phyloP scores from a whole-genome alignment of 92 coral and sea anemone genomes.

The Virgularia gustaviana region DNA sequence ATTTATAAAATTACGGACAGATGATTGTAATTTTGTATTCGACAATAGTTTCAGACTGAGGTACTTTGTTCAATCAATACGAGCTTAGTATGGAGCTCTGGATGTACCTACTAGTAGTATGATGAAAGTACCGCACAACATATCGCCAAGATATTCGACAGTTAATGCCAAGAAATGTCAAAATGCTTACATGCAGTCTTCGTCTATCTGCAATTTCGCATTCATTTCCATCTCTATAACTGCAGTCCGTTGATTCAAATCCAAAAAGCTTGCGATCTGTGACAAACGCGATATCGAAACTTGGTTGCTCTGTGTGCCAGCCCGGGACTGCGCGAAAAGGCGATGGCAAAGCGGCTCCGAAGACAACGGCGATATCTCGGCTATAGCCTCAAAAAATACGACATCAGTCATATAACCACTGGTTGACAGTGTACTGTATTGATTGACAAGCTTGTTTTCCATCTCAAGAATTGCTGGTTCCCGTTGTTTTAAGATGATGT shows the following conservation, averaged over 20 bases:
- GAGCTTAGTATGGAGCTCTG: no score
- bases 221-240: conserved; percentile 53
- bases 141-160: no score
- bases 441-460: conserved; percentile 79
- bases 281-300: conserved; percentile 82
- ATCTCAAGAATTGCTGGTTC: conserved; percentile 90
- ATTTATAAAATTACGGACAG: no score
- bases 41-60: no score
- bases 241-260: conserved; percentile 62
- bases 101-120: no score
- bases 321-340: conserved; percentile 76
- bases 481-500: conserved; percentile 88
- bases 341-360: conserved; percentile 86
- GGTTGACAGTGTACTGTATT: conserved; percentile 62
- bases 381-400: conserved; percentile 93
- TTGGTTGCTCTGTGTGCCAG: conserved; percentile 51
- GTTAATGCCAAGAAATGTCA: no score
- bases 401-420: conserved; percentile 95
- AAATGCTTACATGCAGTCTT: neutral
- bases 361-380: conserved; percentile 88
- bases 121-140: no score
- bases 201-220: conserved; percentile 1
- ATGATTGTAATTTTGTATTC: no score
- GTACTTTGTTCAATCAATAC: no score
- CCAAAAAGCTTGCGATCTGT: conserved; percentile 84